A percentile compares a stretch with the other conserved stretches of the same genome.
phyloP scores from a whole-genome alignment of 1,140 invertebrate genomes.

The Cardiocondyla obscurior region DNA sequence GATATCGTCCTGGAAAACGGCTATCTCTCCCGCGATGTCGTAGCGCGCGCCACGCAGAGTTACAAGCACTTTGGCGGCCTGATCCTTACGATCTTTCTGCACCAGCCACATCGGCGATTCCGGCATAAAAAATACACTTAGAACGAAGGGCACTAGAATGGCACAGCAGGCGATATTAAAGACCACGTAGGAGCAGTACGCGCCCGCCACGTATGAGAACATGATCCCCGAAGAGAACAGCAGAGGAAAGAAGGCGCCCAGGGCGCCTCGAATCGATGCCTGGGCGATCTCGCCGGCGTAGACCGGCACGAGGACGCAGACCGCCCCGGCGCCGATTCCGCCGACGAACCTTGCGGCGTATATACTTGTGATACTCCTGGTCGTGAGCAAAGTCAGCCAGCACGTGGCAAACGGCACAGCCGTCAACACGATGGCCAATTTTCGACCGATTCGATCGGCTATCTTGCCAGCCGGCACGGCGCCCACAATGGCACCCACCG shows the following conservation, averaged over 20 bases:
- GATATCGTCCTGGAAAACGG: conserved; percentile 85
- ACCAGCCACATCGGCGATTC: conserved; percentile 74
- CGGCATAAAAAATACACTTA: conserved; percentile 62
- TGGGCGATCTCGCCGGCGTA: conserved; percentile 89
- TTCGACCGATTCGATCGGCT: conserved; percentile 88
- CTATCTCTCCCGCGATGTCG: conserved; percentile 45
- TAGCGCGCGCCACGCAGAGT: conserved; percentile 80
- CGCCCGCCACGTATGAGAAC: conserved; percentile 86
- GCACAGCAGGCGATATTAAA: conserved; percentile 83
- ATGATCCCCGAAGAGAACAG: conserved; percentile 87
- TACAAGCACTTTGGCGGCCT: conserved; percentile 77
- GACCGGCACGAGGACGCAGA: conserved; percentile 86
- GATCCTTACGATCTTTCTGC: conserved; percentile 80
- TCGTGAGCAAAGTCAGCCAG: conserved; percentile 86
- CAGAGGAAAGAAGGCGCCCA: conserved; percentile 88
- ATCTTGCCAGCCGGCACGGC: conserved; percentile 85
- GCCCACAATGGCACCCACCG: conserved; percentile 85
- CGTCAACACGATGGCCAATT: conserved; percentile 85
- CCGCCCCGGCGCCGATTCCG: conserved; percentile 87
- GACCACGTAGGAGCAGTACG: conserved; percentile 85
- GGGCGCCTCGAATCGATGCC: conserved; percentile 85
- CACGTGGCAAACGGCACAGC: conserved; percentile 86
- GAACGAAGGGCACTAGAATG: conserved; percentile 73
- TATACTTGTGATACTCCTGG: conserved; percentile 70
- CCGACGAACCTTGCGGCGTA: conserved; percentile 87